Evolutionary conservation across 2,888 invertebrate species (phyloP).

Genomic region (Cephus pulcher): DNA sequence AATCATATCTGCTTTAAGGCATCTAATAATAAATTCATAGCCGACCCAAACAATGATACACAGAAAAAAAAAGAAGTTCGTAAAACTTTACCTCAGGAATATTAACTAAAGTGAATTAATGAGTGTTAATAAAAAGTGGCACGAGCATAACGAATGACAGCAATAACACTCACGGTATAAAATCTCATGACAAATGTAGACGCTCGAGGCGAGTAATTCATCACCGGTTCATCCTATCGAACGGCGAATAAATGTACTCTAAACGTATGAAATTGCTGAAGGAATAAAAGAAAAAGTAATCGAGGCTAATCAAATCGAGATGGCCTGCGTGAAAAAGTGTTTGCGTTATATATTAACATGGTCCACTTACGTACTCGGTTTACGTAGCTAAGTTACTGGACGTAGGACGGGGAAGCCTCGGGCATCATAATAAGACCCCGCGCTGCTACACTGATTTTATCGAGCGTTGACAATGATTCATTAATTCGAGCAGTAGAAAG

Average conservation of each 20-base stretch:
- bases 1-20: not conserved
- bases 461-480: constrained; percentile 5
- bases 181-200: not conserved
- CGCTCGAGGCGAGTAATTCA: not conserved
- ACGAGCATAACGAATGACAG: not conserved
- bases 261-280: not conserved
- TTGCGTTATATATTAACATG: not conserved
- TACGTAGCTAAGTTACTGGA: not conserved
- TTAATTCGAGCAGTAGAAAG: not conserved
- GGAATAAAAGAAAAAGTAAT: not conserved
- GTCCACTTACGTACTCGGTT: not conserved
- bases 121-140: not conserved
- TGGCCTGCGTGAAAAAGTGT: not conserved
- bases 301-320: not conserved
- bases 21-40: not conserved
- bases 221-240: not conserved
- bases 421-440: not conserved
- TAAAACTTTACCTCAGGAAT: not conserved
- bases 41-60: not conserved
- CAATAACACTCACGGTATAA: not conserved
- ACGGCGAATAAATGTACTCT: not conserved
- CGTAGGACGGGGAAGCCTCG: not conserved
- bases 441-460: not conserved
- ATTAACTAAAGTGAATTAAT: not conserved
- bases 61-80: not conserved